Percentiles rank a stretch among this genome's conserved stretches.
Evolutionary conservation across 1,140 invertebrate genomes (phyloP).

Genomic region (Dreissena polymorpha): DNA sequence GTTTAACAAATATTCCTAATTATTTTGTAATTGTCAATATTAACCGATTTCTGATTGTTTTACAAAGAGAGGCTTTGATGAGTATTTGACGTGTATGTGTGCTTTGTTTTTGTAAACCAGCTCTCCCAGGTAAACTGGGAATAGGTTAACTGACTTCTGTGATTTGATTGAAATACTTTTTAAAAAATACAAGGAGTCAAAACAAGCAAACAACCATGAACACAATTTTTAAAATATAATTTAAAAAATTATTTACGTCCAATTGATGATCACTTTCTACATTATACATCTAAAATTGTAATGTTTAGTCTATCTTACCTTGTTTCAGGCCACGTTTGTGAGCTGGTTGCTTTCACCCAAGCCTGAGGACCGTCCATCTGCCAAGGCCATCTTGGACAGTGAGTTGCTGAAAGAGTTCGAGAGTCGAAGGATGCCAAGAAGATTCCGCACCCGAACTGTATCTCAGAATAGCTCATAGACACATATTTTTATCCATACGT

Average conservation of each 20-base stretch:
- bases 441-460: slow-evolving; percentile 60
- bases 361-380: slow-evolving; percentile 88
- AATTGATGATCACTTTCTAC: too few species aligned
- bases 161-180: too few species aligned
- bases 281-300: too few species aligned
- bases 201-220: too few species aligned
- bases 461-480: slow-evolving; percentile 59
- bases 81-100: too few species aligned
- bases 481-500: too few species aligned
- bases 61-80: background rate
- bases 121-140: too few species aligned
- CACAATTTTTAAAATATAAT: too few species aligned
- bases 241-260: too few species aligned
- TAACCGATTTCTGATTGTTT: background rate
- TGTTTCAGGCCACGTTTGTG: slow-evolving; percentile 86
- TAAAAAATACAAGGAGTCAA: too few species aligned
- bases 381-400: slow-evolving; percentile 78
- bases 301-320: background rate
- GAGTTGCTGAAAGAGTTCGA: slow-evolving; percentile 70
- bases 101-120: too few species aligned
- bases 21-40: background rate
- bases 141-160: too few species aligned
- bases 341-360: slow-evolving; percentile 88
- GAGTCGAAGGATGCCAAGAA: slow-evolving; percentile 45
- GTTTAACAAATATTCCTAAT: background rate